phyloP scores from a whole-genome alignment of 1,140 invertebrate species.

The Chelonus insularis region DNA sequence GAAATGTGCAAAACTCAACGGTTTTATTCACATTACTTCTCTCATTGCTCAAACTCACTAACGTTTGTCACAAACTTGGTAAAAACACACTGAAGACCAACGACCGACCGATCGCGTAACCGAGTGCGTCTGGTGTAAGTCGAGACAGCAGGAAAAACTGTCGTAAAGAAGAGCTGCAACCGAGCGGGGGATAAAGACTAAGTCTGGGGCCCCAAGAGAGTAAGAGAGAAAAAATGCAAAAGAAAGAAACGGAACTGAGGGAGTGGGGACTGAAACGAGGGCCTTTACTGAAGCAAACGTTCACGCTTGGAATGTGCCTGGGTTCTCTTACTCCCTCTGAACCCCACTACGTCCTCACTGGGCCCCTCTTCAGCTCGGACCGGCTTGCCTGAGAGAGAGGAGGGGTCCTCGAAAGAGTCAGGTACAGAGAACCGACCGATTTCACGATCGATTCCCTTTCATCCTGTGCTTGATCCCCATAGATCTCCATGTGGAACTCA shows the following conservation, averaged over 20 bases:
- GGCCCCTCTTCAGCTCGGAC: constrained; percentile 1
- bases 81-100: constrained; percentile 5
- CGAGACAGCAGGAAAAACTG: constrained; percentile 20
- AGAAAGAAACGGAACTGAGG: neutral
- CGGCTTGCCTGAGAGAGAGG: neutral
- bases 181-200: constrained; percentile 4
- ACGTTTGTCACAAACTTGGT: neutral
- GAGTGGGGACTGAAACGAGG: constrained; percentile 10
- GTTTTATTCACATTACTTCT: neutral
- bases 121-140: constrained; percentile 18
- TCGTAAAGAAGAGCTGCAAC: constrained; percentile 19
- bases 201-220: constrained; percentile 11
- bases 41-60: neutral
- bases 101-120: constrained; percentile 21
- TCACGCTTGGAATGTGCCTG: constrained; percentile 26
- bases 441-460: neutral
- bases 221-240: neutral
- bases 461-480: neutral
- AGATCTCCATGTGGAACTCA: neutral
- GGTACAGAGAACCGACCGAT: constrained; percentile 7
- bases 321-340: constrained; percentile 14
- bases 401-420: constrained; percentile 6
- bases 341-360: neutral
- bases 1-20: too few relatives aligned
- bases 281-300: neutral